These are phyloP conservation scores for Motacilla tschutschensis DNA, from an alignment of 2,113 vertebrate species.

Conservation along the genomic window DNA sequence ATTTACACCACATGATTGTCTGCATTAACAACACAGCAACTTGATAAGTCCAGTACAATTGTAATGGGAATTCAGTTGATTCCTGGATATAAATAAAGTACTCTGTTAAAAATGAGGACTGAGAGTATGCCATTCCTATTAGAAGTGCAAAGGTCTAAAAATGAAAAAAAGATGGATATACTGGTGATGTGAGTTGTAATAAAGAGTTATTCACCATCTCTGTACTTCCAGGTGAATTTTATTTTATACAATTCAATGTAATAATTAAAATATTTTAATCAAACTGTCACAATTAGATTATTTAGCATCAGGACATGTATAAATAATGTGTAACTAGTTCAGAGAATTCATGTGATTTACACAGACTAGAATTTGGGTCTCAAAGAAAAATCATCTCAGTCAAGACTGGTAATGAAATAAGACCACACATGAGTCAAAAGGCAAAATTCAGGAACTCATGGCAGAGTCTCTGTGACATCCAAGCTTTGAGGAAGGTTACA, in stretches of 20 bases:
- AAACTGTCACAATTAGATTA: neutral
- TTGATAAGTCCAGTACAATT: neutral
- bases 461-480: neutral
- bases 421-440: neutral
- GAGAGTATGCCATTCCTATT: neutral
- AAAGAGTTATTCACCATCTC: neutral
- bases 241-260: neutral
- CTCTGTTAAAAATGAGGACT: neutral
- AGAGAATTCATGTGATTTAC: neutral
- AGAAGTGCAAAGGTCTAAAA: neutral
- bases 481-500: neutral
- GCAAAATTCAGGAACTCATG: neutral
- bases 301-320: neutral
- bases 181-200: fast-evolving
- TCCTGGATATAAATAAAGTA: neutral
- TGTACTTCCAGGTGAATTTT: neutral
- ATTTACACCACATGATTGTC: neutral
- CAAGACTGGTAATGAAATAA: neutral
- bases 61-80: neutral
- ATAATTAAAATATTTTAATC: neutral
- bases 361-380: neutral
- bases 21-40: neutral
- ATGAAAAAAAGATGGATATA: neutral
- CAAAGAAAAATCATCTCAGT: neutral
- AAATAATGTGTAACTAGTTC: neutral